A percentile compares a stretch with the other conserved stretches of the same genome.
Evolutionary conservation across 1,140 invertebrate species (phyloP).

Genomic region (Ectropis grisescens): DNA sequence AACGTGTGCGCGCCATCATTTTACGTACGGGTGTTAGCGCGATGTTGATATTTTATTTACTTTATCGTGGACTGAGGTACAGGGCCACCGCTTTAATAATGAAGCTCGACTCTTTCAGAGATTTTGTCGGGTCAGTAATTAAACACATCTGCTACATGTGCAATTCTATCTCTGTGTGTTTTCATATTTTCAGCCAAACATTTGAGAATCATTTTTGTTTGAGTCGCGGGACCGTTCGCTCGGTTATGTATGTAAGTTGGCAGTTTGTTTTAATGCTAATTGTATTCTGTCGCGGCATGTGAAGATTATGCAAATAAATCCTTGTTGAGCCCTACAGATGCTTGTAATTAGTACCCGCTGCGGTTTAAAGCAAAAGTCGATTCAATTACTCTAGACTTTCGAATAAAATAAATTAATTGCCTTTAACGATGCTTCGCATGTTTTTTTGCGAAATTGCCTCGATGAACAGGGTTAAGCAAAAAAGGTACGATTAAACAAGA

Average conservation of each 20-base stretch:
- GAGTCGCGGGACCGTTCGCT: conserved; percentile 10
- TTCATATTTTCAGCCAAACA: conserved; percentile 35
- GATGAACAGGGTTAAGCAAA: too few relatives aligned
- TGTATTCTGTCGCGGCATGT: conserved; percentile 8
- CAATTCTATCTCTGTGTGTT: conserved; percentile 38
- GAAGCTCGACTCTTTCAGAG: conserved; percentile 45
- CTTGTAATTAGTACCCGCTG: background rate
- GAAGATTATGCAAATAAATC: conserved; percentile 15
- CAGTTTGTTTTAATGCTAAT: conserved; percentile 17
- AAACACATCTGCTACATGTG: conserved; percentile 57
- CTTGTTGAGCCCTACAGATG: background rate
- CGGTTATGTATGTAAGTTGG: conserved; percentile 15
- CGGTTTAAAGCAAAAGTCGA: background rate
- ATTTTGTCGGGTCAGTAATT: conserved; percentile 60
- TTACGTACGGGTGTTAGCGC: conserved; percentile 33
- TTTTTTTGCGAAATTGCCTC: too few relatives aligned
- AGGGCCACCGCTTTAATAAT: conserved; percentile 39
- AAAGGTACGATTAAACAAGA: too few relatives aligned
- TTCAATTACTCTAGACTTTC: background rate
- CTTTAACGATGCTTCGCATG: too few relatives aligned
- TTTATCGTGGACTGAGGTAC: conserved; percentile 33
- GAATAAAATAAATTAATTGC: too few relatives aligned
- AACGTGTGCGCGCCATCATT: conserved; percentile 31
- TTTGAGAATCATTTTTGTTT: conserved; percentile 19
- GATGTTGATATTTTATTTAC: conserved; percentile 60